Evolutionary conservation across 2,888 invertebrate genomes (phyloP).

Genomic region (Campoplex capitator): DNA sequence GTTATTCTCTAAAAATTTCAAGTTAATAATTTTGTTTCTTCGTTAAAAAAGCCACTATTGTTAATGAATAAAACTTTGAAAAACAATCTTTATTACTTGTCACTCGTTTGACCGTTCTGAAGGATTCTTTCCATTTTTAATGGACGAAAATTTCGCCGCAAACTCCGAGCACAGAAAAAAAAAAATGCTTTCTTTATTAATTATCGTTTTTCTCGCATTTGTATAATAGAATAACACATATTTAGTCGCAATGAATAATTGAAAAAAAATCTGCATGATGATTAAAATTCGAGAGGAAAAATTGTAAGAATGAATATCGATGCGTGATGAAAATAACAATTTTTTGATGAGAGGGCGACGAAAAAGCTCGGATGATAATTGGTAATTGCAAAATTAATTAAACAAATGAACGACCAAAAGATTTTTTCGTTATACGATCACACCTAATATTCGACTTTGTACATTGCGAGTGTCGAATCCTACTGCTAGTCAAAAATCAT

Average conservation of each 20-base stretch:
- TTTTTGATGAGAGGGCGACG: slow-evolving; percentile 12
- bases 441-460: slow-evolving; percentile 22
- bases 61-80: neutral
- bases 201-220: slow-evolving; percentile 28
- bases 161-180: slow-evolving; percentile 1
- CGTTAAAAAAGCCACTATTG: slow-evolving; percentile 12
- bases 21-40: neutral
- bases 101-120: neutral
- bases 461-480: neutral
- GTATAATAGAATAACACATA: slow-evolving; percentile 17
- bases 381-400: neutral
- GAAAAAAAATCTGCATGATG: neutral
- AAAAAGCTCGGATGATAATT: slow-evolving; percentile 14
- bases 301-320: slow-evolving; percentile 4
- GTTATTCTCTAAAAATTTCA: neutral
- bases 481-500: slow-evolving; percentile 6
- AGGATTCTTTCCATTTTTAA: neutral
- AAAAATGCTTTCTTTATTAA: slow-evolving; percentile 1
- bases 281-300: neutral
- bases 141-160: neutral
- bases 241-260: slow-evolving; percentile 53
- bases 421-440: slow-evolving; percentile 24
- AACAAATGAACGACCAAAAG: neutral
- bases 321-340: slow-evolving; percentile 1
- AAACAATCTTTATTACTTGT: slow-evolving; percentile 1